Conservation (phyloP, 1,140 invertebrate genomes). For the Holcopasites calliopsidis region DNA sequence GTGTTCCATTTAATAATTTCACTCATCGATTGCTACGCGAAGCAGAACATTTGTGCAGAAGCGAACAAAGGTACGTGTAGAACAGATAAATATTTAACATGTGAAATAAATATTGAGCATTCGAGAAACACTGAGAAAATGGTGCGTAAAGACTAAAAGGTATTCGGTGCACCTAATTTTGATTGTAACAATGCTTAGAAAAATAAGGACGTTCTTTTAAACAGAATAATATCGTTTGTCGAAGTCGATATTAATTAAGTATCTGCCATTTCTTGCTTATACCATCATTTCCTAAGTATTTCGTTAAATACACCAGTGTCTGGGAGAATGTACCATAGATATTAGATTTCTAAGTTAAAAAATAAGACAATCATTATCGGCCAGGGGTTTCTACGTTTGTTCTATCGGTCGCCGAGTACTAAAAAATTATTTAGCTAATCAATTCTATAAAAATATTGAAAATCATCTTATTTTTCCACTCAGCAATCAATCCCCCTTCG, state of each 20-base stretch:
- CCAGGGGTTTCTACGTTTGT: not conserved
- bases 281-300: conserved; percentile 38
- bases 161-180: not conserved
- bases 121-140: not conserved
- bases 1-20: not conserved
- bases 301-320: conserved; percentile 19
- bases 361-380: not conserved
- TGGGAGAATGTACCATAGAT: conserved; percentile 11
- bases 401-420: not conserved
- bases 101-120: not conserved
- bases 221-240: not conserved
- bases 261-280: conserved; percentile 36
- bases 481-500: not conserved
- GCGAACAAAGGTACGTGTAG: not conserved
- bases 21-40: not conserved
- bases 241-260: conserved; percentile 1
- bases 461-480: conserved; percentile 16
- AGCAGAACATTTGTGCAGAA: not conserved
- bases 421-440: conserved; percentile 21
- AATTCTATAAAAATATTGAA: conserved; percentile 41
- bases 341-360: conserved; percentile 3
- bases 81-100: not conserved
- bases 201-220: not conserved
- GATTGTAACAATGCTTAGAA: not conserved
- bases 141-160: not conserved